phyloP scores from a whole-genome alignment of 2,797 vertebrate species.

The Microctenopoma steveboyesi region DNA sequence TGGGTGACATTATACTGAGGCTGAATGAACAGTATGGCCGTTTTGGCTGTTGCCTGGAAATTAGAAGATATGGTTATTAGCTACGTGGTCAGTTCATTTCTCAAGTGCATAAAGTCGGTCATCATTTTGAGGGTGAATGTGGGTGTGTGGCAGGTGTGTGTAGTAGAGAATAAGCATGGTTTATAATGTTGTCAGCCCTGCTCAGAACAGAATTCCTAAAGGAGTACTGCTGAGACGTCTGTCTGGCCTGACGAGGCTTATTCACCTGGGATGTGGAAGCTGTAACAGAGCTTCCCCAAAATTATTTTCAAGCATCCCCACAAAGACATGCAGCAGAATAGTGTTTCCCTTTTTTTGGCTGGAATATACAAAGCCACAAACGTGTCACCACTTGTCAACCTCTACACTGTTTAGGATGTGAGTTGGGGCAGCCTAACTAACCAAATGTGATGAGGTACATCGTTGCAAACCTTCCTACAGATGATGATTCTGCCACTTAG shows the following conservation, averaged over 20 bases:
- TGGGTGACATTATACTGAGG: slow-evolving; percentile 95
- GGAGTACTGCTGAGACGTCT: slow-evolving; percentile 8
- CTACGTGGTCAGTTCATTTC: background rate
- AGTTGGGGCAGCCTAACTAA: no score
- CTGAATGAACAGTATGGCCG: slow-evolving; percentile 97
- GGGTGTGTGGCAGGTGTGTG: background rate
- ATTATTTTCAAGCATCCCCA: slow-evolving; percentile 1
- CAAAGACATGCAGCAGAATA: background rate
- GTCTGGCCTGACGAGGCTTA: slow-evolving; percentile 41
- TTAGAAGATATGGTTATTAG: slow-evolving; percentile 33
- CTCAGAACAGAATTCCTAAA: slow-evolving; percentile 23
- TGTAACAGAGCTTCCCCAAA: background rate
- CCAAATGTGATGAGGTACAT: background rate
- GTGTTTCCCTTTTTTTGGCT: background rate
- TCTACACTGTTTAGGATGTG: no score
- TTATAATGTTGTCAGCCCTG: background rate
- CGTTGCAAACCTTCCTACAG: background rate
- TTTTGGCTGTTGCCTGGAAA: slow-evolving; percentile 95
- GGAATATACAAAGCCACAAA: background rate
- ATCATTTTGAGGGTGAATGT: no score
- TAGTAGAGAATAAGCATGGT: background rate
- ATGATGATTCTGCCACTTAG: background rate
- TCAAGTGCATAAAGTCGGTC: background rate
- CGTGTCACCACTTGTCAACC: no score
- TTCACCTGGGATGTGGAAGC: slow-evolving; percentile 1